Percentiles rank a stretch among this genome's conserved stretches.
Evolutionary conservation across 2,888 invertebrate genomes (phyloP).

Genomic region (Nebria brevicollis): DNA sequence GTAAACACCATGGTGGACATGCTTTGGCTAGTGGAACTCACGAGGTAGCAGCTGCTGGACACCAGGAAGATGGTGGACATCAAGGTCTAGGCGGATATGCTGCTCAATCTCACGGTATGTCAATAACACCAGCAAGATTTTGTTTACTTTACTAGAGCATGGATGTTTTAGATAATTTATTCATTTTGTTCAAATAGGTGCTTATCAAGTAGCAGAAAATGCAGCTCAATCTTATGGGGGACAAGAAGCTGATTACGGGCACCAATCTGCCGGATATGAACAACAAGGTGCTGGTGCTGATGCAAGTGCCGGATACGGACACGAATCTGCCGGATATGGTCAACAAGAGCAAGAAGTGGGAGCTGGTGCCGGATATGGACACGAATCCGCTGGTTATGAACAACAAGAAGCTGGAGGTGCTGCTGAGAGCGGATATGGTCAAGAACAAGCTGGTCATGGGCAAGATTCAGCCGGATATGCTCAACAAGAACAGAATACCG

Average conservation of each 20-base stretch:
- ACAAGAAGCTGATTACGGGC: conserved; percentile 15
- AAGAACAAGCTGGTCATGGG: not conserved
- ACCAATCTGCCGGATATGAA: not conserved
- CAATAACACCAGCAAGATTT: no score
- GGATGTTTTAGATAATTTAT: not conserved
- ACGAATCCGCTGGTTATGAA: conserved; percentile 3
- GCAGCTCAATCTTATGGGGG: not conserved
- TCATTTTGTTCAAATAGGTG: not conserved
- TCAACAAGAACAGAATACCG: not conserved
- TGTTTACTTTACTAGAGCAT: not conserved
- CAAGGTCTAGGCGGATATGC: not conserved
- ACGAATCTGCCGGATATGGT: conserved; percentile 34
- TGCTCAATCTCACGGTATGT: not conserved
- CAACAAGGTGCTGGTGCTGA: conserved; percentile 7
- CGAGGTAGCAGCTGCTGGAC: not conserved
- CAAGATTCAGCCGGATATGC: not conserved
- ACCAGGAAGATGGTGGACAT: conserved; percentile 25
- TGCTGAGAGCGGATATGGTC: not conserved
- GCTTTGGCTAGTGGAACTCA: conserved; percentile 27
- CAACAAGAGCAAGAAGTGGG: conserved; percentile 8
- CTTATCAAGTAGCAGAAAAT: not conserved
- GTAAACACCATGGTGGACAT: conserved; percentile 27
- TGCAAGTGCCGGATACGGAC: conserved; percentile 23
- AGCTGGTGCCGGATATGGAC: conserved; percentile 21
- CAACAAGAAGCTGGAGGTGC: not conserved